These are phyloP conservation scores for Lipotes vexillifer DNA, from an alignment of 2,113 vertebrate species.

Conservation along the genomic window DNA sequence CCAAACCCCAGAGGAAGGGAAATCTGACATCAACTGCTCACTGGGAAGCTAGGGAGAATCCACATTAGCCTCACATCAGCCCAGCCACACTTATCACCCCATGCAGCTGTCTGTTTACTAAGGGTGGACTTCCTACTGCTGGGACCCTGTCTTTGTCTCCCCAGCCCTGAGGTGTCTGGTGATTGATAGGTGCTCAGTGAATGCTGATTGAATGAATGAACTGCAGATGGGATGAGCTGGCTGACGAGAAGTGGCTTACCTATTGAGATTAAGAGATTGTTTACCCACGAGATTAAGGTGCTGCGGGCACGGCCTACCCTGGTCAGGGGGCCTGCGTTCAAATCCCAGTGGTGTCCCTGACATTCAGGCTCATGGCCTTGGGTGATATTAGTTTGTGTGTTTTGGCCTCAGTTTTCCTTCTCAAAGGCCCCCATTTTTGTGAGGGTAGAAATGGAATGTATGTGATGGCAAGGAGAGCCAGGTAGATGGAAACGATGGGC, in stretches of 20 bases:
- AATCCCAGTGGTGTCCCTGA: background rate
- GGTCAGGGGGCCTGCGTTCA: background rate
- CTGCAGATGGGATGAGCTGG: background rate
- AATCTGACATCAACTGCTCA: background rate
- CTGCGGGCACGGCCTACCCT: background rate
- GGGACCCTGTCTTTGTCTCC: background rate
- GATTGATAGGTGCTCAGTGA: background rate
- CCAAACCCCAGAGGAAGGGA: background rate
- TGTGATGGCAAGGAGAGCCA: too few relatives aligned
- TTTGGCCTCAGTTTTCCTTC: background rate
- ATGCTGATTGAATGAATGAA: background rate
- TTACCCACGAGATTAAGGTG: background rate
- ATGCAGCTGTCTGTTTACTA: background rate
- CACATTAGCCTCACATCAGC: background rate
- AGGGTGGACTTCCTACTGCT: background rate
- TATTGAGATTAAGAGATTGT: background rate
- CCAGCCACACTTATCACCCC: background rate
- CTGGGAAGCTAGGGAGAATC: background rate
- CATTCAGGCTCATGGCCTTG: background rate
- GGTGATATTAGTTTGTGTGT: background rate
- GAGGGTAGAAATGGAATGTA: background rate
- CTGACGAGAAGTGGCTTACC: background rate
- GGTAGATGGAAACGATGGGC: rapidly evolving
- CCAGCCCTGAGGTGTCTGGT: background rate
- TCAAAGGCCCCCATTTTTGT: background rate